Evolutionary conservation across 2,888 invertebrate species (phyloP).

Genomic region (Suillia variegata): DNA sequence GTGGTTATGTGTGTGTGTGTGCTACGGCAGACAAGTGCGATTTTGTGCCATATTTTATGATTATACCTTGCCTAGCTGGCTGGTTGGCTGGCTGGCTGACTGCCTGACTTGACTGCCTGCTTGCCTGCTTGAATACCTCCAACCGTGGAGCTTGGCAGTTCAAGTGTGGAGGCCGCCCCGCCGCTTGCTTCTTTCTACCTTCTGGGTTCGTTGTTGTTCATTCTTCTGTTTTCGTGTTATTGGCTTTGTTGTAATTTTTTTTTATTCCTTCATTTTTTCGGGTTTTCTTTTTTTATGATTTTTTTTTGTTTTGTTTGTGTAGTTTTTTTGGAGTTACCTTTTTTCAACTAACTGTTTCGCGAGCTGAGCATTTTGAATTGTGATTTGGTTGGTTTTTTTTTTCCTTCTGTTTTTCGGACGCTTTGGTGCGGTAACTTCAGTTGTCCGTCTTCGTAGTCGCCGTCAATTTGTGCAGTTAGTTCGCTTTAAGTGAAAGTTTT

Average conservation of each 20-base stretch:
- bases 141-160: neutral
- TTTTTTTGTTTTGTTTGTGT: neutral
- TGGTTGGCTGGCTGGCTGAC: neutral
- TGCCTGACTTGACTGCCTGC: too few species aligned
- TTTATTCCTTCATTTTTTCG: too few species aligned
- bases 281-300: neutral
- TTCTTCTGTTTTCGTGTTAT: neutral
- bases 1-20: slow-evolving; percentile 1
- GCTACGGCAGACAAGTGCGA: slow-evolving; percentile 12
- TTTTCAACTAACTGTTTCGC: slow-evolving; percentile 6
- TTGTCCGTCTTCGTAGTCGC: neutral
- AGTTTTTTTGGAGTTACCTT: too few species aligned
- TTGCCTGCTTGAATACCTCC: too few species aligned
- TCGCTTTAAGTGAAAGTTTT: slow-evolving; percentile 11
- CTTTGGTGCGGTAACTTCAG: slow-evolving; percentile 5
- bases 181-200: too few species aligned
- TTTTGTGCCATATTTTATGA: slow-evolving; percentile 2
- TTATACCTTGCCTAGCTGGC: neutral
- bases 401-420: neutral
- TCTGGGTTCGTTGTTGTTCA: neutral
- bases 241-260: neutral
- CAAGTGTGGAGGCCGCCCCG: neutral
- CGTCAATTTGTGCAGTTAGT: neutral
- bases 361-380: neutral
- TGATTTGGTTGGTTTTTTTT: neutral